Base-by-base conservation (phyloP, 2,797 vertebrate genomes). In the Loriculus beryllinus region DNA sequence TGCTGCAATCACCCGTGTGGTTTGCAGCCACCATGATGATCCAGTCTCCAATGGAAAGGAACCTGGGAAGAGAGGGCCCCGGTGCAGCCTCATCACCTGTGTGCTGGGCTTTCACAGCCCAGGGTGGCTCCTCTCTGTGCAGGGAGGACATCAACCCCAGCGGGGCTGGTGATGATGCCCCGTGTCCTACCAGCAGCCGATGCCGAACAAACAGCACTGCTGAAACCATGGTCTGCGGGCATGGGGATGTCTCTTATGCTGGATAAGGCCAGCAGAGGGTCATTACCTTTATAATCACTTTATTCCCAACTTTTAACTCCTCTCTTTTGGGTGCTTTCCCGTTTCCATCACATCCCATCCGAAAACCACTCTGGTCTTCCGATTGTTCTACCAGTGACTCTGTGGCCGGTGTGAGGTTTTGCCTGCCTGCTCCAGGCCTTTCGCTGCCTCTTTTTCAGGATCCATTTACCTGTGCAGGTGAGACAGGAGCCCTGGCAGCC, bases 151-250 rank as follows among this genome's bases (percentile, higher is more conserved):
- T 62, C 0, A 2, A 0, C 31, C 25, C 21, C 42, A 4, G 31
- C 0, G 2, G 31, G 59, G 29, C 43, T 0, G 0, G 23, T 2
- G 5, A 35, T 0, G 10, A 7, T 47, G 57, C 20, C 23, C 71
- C 1, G 0, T 18, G 21, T 33, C 64, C n/a, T 15, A 9, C 57
- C 4, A 3, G 54, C 52, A 74, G 29, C n/a, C 0, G 2, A 20
- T 23, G 51, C 82, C 63, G 47, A 29, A 21, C 17, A 3, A 14
- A 14, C 20, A 35, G 62, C 1, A 0, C 59, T 68, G 62, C 12
- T 19, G 45, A 64, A 68, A 45, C 17, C 29, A 1, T 11, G 1
- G 0, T 35, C 64, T 59, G 35, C 2, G 2, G 37, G 59, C 60
- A 18, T 3, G 1, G 49, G 47, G 43, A 13, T 43, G 33, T 47